A percentile compares a stretch with the other conserved stretches of the same genome.
phyloP scores from a whole-genome alignment of 2,888 invertebrate genomes.

The Dasysyrphus tricinctus region DNA sequence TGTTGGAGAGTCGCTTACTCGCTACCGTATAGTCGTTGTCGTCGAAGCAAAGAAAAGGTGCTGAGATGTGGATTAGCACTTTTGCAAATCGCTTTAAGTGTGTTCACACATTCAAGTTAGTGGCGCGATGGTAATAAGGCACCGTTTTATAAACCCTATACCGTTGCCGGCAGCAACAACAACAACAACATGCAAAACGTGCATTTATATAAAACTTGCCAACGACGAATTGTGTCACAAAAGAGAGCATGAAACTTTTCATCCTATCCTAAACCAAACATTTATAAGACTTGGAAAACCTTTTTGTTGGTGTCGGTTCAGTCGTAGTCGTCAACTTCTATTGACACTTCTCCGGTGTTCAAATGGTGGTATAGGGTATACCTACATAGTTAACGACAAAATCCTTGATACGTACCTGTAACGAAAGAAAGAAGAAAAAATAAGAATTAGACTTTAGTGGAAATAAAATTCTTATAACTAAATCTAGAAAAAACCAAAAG shows the following conservation, averaged over 20 bases:
- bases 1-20: slow-evolving; percentile 10
- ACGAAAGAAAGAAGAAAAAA: slow-evolving; percentile 50
- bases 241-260: slow-evolving; percentile 50
- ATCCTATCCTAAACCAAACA: slow-evolving; percentile 25
- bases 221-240: slow-evolving; percentile 39
- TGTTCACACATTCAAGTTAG: slow-evolving; percentile 72
- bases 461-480: slow-evolving; percentile 29
- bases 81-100: slow-evolving; percentile 74
- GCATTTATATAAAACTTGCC: slow-evolving; percentile 30
- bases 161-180: slow-evolving; percentile 8
- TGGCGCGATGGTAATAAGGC: slow-evolving; percentile 63
- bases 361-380: slow-evolving; percentile 14
- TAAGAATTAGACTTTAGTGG: slow-evolving; percentile 28
- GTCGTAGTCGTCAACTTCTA: slow-evolving; percentile 40
- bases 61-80: slow-evolving; percentile 74
- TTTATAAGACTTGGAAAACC: slow-evolving; percentile 45
- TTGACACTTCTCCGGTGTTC: slow-evolving; percentile 66
- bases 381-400: slow-evolving; percentile 31
- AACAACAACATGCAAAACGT: slow-evolving; percentile 9
- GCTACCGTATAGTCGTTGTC: slow-evolving; percentile 1
- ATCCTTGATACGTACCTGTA: slow-evolving; percentile 70
- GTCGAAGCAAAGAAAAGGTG: slow-evolving; percentile 59
- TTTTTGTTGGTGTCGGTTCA: slow-evolving; percentile 33
- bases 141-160: slow-evolving; percentile 58
- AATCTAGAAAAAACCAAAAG: slow-evolving; percentile 19